Percentiles rank a stretch among this genome's conserved stretches.
Evolutionary conservation across 37 sponge, comb jelly and placozoan species (phyloP).

Genomic region (Cliona cf. orientalis): DNA sequence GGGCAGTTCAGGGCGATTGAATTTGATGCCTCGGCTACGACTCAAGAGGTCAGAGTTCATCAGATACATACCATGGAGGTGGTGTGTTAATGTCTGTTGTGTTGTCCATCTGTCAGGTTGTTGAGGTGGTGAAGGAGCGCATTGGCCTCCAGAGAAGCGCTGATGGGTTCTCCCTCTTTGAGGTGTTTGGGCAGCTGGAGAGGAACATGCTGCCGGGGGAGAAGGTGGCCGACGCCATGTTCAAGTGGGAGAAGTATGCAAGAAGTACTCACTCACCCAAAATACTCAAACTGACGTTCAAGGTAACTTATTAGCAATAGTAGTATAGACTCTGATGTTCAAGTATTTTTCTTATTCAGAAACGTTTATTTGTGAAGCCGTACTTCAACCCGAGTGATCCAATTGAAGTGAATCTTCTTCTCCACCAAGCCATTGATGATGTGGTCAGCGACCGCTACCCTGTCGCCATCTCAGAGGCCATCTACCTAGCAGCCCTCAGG

Average conservation of each 20-base stretch:
- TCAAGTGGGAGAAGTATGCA: constrained; percentile 98
- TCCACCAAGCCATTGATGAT: constrained; percentile 92
- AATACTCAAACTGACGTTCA: constrained; percentile 90
- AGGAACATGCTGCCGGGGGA: constrained; percentile 92
- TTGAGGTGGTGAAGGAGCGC: constrained; percentile 87
- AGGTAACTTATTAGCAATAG: constrained; percentile 50
- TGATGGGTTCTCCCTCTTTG: constrained; percentile 89
- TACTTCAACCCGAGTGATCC: constrained; percentile 76
- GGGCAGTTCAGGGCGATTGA: constrained; percentile 96
- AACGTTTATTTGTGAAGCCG: constrained; percentile 90
- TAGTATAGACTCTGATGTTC: not conserved
- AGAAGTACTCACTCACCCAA: constrained; percentile 82
- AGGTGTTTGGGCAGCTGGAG: constrained; percentile 93
- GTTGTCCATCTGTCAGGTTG: constrained; percentile 63
- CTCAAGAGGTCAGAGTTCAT: constrained; percentile 73
- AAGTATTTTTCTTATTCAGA: constrained; percentile 45
- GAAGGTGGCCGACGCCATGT: constrained; percentile 97
- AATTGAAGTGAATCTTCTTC: constrained; percentile 87
- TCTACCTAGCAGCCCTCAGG: constrained; percentile 85
- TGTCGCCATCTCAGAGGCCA: constrained; percentile 77
- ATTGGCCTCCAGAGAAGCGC: constrained; percentile 77
- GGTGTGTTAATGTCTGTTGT: not conserved
- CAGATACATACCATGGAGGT: not conserved
- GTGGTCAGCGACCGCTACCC: constrained; percentile 90
- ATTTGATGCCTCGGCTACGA: constrained; percentile 87